phyloP scores from a whole-genome alignment of 2,888 invertebrate species.

The Mimumesa dahlbomi region DNA sequence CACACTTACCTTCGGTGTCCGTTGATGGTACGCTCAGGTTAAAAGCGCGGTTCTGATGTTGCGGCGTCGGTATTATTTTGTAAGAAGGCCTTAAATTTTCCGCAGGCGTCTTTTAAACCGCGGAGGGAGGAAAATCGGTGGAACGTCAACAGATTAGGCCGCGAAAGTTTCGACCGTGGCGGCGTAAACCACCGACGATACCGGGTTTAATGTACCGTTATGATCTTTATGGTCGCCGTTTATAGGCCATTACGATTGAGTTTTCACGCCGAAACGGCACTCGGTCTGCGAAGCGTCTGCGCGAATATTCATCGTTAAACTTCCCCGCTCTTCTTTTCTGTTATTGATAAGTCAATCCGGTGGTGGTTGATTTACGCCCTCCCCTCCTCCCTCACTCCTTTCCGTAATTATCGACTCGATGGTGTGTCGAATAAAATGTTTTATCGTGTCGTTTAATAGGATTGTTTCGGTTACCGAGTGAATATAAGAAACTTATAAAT shows the following conservation, averaged over 20 bases:
- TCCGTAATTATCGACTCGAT: background rate
- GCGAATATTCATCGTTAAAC: slow-evolving; percentile 32
- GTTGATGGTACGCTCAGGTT: background rate
- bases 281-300: slow-evolving; percentile 13
- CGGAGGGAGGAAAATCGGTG: background rate
- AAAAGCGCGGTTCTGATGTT: slow-evolving; percentile 36
- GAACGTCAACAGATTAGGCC: slow-evolving; percentile 60
- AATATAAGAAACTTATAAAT: no score
- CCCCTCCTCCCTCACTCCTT: no score
- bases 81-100: slow-evolving; percentile 50
- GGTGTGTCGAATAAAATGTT: background rate
- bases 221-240: slow-evolving; percentile 75
- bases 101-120: slow-evolving; percentile 23
- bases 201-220: slow-evolving; percentile 77
- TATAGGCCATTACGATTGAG: slow-evolving; percentile 75
- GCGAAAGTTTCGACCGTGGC: slow-evolving; percentile 67
- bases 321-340: slow-evolving; percentile 14
- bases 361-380: background rate
- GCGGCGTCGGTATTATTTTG: no score
- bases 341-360: slow-evolving; percentile 10
- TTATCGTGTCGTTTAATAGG: no score
- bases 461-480: no score
- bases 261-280: slow-evolving; percentile 66
- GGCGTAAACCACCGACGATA: slow-evolving; percentile 64
- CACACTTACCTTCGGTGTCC: slow-evolving; percentile 10